Evolutionary conservation across 1,140 invertebrate genomes (phyloP).

Genomic region (Pseudachorutes palmiensis): DNA sequence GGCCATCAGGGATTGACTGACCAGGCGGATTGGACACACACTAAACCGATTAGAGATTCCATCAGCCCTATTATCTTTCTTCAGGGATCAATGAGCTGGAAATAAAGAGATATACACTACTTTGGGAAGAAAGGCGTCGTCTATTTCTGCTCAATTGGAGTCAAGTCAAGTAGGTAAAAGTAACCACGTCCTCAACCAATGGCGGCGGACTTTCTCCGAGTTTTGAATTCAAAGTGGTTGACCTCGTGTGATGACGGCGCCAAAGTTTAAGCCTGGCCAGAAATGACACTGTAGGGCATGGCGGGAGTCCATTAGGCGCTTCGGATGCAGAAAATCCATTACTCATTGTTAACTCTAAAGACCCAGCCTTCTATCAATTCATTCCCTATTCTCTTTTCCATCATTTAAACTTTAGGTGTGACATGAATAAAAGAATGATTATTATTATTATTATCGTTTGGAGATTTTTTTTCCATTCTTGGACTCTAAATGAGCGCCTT

Average conservation of each 20-base stretch:
- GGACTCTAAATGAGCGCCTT: not conserved
- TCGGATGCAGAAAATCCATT: too few relatives aligned
- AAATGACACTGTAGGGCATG: too few relatives aligned
- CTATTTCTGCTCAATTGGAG: not conserved
- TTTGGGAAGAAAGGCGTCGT: not conserved
- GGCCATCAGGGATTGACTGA: not conserved
- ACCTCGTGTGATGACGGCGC: too few relatives aligned
- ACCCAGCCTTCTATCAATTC: not conserved
- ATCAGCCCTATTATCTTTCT: not conserved
- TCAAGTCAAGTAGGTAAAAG: not conserved
- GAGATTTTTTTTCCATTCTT: not conserved
- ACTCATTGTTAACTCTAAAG: not conserved
- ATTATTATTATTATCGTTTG: not conserved
- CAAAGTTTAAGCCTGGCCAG: too few relatives aligned
- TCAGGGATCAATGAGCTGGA: conserved; percentile 9
- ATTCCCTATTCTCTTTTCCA: conserved; percentile 1
- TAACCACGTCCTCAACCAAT: not conserved
- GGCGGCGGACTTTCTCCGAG: not conserved
- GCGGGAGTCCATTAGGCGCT: too few relatives aligned
- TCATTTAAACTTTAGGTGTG: conserved; percentile 1
- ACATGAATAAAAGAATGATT: conserved; percentile 2
- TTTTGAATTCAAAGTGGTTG: not conserved
- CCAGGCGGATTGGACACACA: not conserved
- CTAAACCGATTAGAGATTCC: not conserved
- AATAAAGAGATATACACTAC: not conserved